Conservation (phyloP, 2,113 vertebrate species). For the Budorcas taxicolor region DNA sequence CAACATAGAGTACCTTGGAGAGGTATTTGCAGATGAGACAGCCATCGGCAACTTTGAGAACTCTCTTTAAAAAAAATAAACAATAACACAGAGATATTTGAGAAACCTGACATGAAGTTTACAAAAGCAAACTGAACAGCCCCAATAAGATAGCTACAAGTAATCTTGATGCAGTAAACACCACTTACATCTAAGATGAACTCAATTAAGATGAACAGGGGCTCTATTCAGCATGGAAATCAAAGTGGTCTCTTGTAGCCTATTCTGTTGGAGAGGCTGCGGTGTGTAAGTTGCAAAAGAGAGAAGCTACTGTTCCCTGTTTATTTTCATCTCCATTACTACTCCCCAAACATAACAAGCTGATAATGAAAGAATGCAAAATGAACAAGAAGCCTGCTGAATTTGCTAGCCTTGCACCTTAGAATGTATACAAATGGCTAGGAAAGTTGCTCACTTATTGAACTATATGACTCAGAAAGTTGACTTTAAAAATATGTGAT, state of each 20-base stretch:
- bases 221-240: not conserved
- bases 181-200: not conserved
- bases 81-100: slow-evolving; percentile 53
- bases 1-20: slow-evolving; percentile 56
- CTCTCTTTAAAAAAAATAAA: slow-evolving; percentile 52
- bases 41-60: slow-evolving; percentile 49
- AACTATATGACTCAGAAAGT: not conserved
- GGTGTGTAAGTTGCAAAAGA: not conserved
- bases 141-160: slow-evolving; percentile 14
- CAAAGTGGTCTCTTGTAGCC: not conserved
- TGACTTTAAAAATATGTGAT: not conserved
- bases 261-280: not conserved
- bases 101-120: slow-evolving; percentile 34
- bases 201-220: not conserved
- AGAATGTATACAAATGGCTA: not conserved
- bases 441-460: not conserved
- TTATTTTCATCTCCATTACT: not conserved
- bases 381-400: not conserved
- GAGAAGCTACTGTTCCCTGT: not conserved
- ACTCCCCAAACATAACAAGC: not conserved
- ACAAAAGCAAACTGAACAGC: slow-evolving; percentile 30
- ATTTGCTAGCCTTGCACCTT: not conserved
- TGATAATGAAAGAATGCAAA: not conserved
- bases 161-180: slow-evolving; percentile 2
- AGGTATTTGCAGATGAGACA: slow-evolving; percentile 55